These are phyloP conservation scores for Campylomormyrus numenius DNA, from an alignment of 2,113 vertebrate genomes.

Conservation along the genomic window DNA sequence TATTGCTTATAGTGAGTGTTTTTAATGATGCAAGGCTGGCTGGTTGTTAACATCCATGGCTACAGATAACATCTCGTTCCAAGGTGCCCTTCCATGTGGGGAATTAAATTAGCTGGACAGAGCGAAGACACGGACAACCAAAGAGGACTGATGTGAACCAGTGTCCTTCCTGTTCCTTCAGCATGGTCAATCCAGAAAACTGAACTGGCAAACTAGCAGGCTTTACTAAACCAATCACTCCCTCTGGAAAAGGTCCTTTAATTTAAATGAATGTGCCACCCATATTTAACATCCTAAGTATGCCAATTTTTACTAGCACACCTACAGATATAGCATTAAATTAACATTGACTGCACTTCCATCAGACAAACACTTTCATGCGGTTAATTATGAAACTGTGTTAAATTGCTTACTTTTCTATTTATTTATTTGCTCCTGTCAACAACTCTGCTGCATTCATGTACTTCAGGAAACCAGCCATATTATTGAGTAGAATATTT, in stretches of 20 bases:
- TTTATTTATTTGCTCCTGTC: neutral
- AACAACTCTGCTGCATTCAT: neutral
- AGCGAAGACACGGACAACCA: neutral
- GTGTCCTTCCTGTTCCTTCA: neutral
- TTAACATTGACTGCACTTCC: neutral
- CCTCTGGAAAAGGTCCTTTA: neutral
- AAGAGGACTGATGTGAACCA: neutral
- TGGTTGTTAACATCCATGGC: conserved; percentile 19
- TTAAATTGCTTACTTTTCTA: neutral
- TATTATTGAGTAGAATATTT: neutral
- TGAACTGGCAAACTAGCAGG: neutral
- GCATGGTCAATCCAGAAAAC: neutral
- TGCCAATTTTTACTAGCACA: neutral
- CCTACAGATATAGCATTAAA: neutral
- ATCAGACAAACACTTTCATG: neutral
- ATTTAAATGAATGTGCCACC: neutral
- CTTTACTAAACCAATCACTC: neutral
- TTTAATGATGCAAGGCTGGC: conserved; percentile 15
- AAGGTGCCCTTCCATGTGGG: conserved; percentile 19
- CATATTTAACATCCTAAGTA: neutral
- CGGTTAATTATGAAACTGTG: neutral
- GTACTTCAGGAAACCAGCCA: neutral
- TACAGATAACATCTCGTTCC: conserved; percentile 19
- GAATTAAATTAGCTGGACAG: conserved; percentile 14
- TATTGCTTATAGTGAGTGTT: conserved; percentile 21